Evolutionary conservation across 1,140 invertebrate species (phyloP), one percentile per base, ranked within the genome.

Genomic region (Acyrthosiphon pisum): DNA sequence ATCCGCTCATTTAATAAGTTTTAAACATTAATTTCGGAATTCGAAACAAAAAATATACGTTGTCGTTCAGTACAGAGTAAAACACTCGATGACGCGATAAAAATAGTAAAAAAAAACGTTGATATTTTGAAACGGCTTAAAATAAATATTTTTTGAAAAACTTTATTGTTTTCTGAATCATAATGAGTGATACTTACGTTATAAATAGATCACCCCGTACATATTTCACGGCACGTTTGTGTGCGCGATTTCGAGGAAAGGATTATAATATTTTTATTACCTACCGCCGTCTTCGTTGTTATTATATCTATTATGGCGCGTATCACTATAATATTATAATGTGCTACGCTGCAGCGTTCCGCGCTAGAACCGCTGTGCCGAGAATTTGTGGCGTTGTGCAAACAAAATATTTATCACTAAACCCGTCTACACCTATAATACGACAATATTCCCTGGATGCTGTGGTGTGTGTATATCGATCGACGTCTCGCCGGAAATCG

Each of bases 401-500:
- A 76, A 76, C 30, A 76, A 76, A 76, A 76, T 76, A 76, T 76
- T 76, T 76, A 76, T 76, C 60, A 76, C n/a, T n/a, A 76, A 76
- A 18, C 30, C 26, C 26, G 26, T 56, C 60, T 30, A 8, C 26
- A 22, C 6, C 23, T 9, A 26, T 30, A 37, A 37, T 60, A 37
- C 35, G n/a, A 83, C 20, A 81, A 81, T 37, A 22, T 23, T 83
- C 30, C 4, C 11, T 76, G 6, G 1, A 53, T 23, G 20, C 35
- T 7, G 81, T 20, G 2, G 6, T 6, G 76, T 22, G 76, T 37
- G 11, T 41, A 1, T 20, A 37, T 22, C 83, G 37, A 44, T 41
- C 41, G 83, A 86, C 37, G 81, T 14, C 41, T 23, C 37, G 41
- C 83, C 83, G 83, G 83, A 86, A 14, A 86, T 84, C 37, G 83